phyloP scores from a whole-genome alignment of 2,888 invertebrate genomes.

The Epinotia ramella region DNA sequence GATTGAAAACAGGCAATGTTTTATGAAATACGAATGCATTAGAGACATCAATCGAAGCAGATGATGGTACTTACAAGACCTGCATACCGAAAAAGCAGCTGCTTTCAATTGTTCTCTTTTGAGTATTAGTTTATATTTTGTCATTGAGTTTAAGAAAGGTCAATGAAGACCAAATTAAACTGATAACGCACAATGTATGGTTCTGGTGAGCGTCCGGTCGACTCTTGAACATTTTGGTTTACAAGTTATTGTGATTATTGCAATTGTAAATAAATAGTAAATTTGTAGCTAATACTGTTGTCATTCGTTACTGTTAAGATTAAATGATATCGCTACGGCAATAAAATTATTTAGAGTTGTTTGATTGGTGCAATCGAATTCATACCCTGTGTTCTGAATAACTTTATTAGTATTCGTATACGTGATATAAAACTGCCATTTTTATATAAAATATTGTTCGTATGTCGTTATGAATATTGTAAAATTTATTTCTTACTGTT shows the following conservation, averaged over 20 bases:
- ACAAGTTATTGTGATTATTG: slow-evolving; percentile 58
- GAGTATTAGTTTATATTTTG: too few species aligned
- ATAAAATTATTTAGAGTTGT: slow-evolving; percentile 65
- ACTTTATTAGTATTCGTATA: slow-evolving; percentile 70
- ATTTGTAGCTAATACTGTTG: slow-evolving; percentile 55
- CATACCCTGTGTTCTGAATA: slow-evolving; percentile 64
- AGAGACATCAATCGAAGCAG: neutral
- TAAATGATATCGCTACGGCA: slow-evolving; percentile 64
- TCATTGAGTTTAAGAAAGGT: neutral
- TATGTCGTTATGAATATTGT: slow-evolving; percentile 54
- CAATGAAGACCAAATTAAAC: slow-evolving; percentile 8
- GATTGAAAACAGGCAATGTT: too few species aligned
- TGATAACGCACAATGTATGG: slow-evolving; percentile 64
- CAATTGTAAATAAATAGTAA: slow-evolving; percentile 62
- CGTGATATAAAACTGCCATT: slow-evolving; percentile 82
- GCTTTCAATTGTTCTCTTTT: too few species aligned
- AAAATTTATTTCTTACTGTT: slow-evolving; percentile 29
- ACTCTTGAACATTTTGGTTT: slow-evolving; percentile 63
- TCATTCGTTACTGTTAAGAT: slow-evolving; percentile 55
- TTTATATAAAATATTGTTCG: slow-evolving; percentile 66
- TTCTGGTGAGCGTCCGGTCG: slow-evolving; percentile 62
- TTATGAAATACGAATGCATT: neutral
- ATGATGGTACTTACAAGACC: neutral
- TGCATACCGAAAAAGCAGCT: too few species aligned
- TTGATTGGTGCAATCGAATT: slow-evolving; percentile 55